These are phyloP conservation scores for Parauchenoglanis punctatus DNA, from an alignment of 2,797 vertebrate species.

Conservation along the genomic window DNA sequence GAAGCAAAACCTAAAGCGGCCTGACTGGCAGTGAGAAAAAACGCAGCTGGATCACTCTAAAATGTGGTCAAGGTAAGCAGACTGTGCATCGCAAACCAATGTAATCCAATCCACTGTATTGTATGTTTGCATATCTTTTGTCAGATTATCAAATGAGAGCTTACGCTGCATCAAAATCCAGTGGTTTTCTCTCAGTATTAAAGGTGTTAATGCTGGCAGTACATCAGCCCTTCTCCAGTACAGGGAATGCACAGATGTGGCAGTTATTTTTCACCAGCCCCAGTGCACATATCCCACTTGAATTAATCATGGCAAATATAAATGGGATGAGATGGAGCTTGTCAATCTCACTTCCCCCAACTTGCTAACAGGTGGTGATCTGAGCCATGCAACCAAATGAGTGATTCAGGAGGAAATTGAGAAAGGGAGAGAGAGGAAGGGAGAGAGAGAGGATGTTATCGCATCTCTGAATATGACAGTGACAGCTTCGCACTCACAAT, in stretches of 20 bases:
- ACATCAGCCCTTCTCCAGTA: constrained; percentile 15
- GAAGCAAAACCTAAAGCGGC: constrained; percentile 35
- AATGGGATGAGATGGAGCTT: constrained; percentile 32
- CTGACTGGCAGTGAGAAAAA: not conserved
- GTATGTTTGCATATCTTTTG: not conserved
- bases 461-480: constrained; percentile 38
- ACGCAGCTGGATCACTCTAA: not conserved
- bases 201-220: not conserved
- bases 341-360: constrained; percentile 39
- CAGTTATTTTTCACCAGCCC: constrained; percentile 20
- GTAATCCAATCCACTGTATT: not conserved
- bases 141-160: not conserved
- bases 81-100: not conserved
- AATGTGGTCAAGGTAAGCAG: not conserved
- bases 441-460: constrained; percentile 25
- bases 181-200: not conserved
- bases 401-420: constrained; percentile 37
- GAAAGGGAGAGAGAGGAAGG: not conserved
- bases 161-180: not conserved
- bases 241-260: constrained; percentile 28
- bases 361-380: constrained; percentile 48
- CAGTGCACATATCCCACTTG: constrained; percentile 21
- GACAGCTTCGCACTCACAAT: constrained; percentile 36
- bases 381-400: constrained; percentile 37
- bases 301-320: constrained; percentile 44